A percentile compares a stretch with the other conserved stretches of the same genome.
Conservation (phyloP, 2,113 vertebrate species). For the Muscicapa adusta region DNA sequence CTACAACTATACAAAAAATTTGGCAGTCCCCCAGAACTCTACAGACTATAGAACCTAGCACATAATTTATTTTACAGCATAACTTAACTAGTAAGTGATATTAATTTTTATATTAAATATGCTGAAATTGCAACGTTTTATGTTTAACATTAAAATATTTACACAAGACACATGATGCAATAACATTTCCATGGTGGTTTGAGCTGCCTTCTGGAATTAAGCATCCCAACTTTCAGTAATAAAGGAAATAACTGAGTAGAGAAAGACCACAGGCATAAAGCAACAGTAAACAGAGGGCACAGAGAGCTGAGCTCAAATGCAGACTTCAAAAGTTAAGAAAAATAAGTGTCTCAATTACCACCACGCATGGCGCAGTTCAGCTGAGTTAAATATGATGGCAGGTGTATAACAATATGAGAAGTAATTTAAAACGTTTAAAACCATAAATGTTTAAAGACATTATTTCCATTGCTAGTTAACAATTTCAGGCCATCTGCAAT, state of each 20-base stretch:
- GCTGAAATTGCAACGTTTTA: background rate
- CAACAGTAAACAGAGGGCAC: background rate
- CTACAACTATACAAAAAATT: background rate
- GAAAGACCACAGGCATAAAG: background rate
- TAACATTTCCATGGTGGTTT: background rate
- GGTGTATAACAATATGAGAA: background rate
- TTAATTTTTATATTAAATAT: background rate
- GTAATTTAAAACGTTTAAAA: background rate
- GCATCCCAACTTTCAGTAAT: background rate
- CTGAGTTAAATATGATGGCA: background rate
- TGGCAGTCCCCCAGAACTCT: background rate
- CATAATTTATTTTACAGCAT: background rate
- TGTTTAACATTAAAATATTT: background rate
- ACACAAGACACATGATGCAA: background rate
- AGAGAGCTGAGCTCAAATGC: background rate
- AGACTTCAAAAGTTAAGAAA: background rate
- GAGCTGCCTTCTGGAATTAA: background rate
- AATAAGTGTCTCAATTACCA: background rate
- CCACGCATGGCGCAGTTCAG: background rate
- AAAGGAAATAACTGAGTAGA: background rate
- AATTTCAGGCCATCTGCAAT: background rate
- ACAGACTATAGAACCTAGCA: background rate
- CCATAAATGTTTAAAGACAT: accelerated
- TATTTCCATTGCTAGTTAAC: background rate
- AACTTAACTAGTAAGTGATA: background rate